Evolutionary conservation across 2,797 vertebrate genomes (phyloP), one percentile per base, ranked within the genome.

Genomic region (Menidia menidia): DNA sequence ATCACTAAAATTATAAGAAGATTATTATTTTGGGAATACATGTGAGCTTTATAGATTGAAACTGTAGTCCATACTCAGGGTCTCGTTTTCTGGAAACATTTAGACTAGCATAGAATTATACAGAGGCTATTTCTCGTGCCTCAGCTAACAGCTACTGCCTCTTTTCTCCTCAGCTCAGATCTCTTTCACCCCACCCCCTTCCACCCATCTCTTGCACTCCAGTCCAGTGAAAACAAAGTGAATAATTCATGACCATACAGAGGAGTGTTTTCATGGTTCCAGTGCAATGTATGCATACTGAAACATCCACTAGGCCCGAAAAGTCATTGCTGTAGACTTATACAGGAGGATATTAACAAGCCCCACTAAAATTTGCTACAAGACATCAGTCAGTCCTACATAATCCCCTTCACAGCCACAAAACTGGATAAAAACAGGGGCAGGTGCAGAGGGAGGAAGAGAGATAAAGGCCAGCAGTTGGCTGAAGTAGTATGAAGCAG

Each of bases 161-260:
- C 75, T 39, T 79, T 69, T 82, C 74, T 75, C 65, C 61, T 82
- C 62, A 59, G 57, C 84, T 88, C 75, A 85, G 80, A 84, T 88
- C 77, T 84, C 65, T 81, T 89, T 78, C 71, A 73, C 76, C 77
- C 71, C 51, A 58, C 66, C 66, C 71, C 47, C 68, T 75, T 70
- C 84, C 77, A 61, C 58, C 60, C 57, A 66, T 84, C 80, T 71
- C 80, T 71, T 72, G 73, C 43, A 13, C 85, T 86, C 71, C 69
- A 81, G 81, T 82, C 88, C 71, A 75, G 80, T 81, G 79, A 92
- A 93, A 93, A 92, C 90, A 92, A 90, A 90, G 90, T 92, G 89
- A 92, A 93, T 93, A 90, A 93, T 92, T 93, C 87, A 93, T 91
- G 83, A 81, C 77, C 18, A 62, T 72, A 83, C 85, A 66, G 73